Evolutionary conservation across 1,140 invertebrate species (phyloP).

Genomic region (Drosophila sp.): DNA sequence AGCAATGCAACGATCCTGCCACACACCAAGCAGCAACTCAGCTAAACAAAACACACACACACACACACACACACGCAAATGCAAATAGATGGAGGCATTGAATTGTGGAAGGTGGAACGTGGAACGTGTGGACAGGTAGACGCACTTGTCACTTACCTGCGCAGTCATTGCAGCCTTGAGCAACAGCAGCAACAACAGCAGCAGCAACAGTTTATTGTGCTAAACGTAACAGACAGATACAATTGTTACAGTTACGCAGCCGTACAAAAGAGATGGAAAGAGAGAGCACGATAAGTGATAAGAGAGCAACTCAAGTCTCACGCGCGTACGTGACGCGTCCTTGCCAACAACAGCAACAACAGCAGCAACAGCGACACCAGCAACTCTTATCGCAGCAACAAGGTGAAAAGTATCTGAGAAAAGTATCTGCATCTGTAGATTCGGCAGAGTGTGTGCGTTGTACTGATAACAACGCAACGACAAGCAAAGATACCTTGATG

Average conservation of each 20-base stretch:
- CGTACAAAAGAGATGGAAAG: conserved; percentile 8
- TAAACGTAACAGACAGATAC: conserved; percentile 52
- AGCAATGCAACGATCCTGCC: conserved; percentile 42
- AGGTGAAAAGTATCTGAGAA: conserved; percentile 40
- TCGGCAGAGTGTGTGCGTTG: conserved; percentile 5
- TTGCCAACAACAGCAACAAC: conserved; percentile 35
- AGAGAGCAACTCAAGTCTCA: conserved; percentile 2
- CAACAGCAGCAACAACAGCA: conserved; percentile 28
- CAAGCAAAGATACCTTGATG: conserved; percentile 22
- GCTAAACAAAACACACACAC: conserved; percentile 31
- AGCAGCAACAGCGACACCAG: conserved; percentile 35
- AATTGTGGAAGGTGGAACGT: conserved; percentile 26
- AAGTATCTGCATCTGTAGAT: conserved; percentile 24
- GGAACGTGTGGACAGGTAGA: conserved; percentile 48
- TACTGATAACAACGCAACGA: conserved; percentile 18
- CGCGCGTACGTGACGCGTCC: conserved; percentile 40
- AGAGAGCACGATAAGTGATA: conserved; percentile 15
- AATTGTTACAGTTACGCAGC: conserved; percentile 62
- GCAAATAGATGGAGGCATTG: conserved; percentile 8
- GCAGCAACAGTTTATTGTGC: conserved; percentile 13
- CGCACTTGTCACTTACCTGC: conserved; percentile 60
- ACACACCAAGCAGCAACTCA: conserved; percentile 25
- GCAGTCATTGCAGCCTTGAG: conserved; percentile 62
- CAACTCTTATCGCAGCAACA: conserved; percentile 39
- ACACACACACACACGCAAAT: conserved; percentile 1